These are phyloP conservation scores for Corydoras sp. DNA, from an alignment of 2,113 vertebrate genomes.

Conservation along the genomic window DNA sequence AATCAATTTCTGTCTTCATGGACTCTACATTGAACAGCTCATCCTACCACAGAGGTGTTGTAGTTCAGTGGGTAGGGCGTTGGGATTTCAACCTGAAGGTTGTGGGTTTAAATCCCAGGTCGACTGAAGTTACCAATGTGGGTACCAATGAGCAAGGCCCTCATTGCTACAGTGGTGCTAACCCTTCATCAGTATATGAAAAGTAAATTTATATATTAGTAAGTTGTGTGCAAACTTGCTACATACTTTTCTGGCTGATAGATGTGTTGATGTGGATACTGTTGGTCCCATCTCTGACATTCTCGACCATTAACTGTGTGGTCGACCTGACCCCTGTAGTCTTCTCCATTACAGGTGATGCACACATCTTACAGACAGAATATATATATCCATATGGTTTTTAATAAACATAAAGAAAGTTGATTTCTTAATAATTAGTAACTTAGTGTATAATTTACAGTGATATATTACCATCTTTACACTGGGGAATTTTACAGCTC, in stretches of 20 bases:
- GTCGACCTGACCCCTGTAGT: constrained; percentile 84
- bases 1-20: too few species aligned
- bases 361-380: constrained; percentile 69
- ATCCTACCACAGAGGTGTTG: too few species aligned
- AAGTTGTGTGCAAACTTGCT: neutral
- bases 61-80: too few species aligned
- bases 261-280: constrained; percentile 84
- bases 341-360: constrained; percentile 87
- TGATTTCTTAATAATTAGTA: too few species aligned
- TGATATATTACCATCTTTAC: constrained; percentile 73
- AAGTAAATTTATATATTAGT: neutral
- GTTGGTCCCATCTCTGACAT: constrained; percentile 96
- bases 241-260: constrained; percentile 85
- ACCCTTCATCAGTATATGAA: neutral
- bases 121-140: too few species aligned
- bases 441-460: neutral
- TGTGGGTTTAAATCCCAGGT: too few species aligned
- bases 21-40: too few species aligned
- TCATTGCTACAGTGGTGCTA: neutral
- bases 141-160: neutral
- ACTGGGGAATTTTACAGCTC: constrained; percentile 82
- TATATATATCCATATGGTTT: constrained; percentile 2
- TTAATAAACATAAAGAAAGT: too few species aligned
- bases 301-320: constrained; percentile 76
- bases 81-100: too few species aligned